A percentile compares a stretch with the other conserved stretches of the same genome.
phyloP scores from a whole-genome alignment of 2,888 invertebrate genomes.

The Endomychus coccineus region DNA sequence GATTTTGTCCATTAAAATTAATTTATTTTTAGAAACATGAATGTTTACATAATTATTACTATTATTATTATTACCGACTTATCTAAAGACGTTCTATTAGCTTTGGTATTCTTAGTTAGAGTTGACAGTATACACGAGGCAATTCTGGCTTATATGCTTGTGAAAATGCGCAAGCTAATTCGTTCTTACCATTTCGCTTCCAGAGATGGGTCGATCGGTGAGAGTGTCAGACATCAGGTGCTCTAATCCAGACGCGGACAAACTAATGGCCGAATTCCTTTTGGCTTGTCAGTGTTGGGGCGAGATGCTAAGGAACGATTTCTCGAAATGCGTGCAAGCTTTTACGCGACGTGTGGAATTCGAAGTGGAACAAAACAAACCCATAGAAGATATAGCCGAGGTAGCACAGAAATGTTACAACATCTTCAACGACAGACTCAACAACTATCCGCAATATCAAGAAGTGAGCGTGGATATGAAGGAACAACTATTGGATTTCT shows the following conservation, averaged over 20 bases:
- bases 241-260: conserved; percentile 47
- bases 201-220: no score
- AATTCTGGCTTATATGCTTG: no score
- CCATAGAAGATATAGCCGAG: conserved; percentile 82
- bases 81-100: no score
- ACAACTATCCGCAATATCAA: conserved; percentile 55
- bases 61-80: no score
- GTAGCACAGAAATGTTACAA: conserved; percentile 87
- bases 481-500: conserved; percentile 81
- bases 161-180: no score
- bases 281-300: conserved; percentile 44
- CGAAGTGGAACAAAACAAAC: conserved; percentile 50
- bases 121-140: no score
- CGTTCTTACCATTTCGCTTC: no score
- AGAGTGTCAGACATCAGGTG: conserved; percentile 32
- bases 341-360: conserved; percentile 58
- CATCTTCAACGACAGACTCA: conserved; percentile 66
- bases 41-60: no score
- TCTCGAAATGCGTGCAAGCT: conserved; percentile 60
- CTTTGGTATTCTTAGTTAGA: no score
- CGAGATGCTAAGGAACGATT: conserved; percentile 51
- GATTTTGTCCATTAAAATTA: conserved; percentile 2
- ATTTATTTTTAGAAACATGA: background rate
- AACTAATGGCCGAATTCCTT: conserved; percentile 44
- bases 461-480: conserved; percentile 63